Evolutionary conservation across 1,140 invertebrate species (phyloP), one percentile per base, ranked within the genome.

Genomic region (Bombus balteatus): DNA sequence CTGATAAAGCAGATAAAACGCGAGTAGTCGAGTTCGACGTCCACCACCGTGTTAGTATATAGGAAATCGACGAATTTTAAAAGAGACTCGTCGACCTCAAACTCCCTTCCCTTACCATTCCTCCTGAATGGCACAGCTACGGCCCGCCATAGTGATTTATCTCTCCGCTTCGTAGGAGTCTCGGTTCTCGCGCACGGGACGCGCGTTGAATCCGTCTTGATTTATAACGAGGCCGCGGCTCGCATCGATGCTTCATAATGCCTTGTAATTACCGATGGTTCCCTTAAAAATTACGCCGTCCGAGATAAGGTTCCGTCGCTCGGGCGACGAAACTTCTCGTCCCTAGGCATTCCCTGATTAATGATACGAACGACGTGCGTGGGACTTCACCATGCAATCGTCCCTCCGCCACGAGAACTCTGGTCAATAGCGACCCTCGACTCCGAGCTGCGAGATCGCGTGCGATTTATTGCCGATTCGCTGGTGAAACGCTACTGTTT

Each of bases 171-270:
- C 53, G 83, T 80, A 73, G 68, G 83, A 85, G 77, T 73, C 83
- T 71, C 43, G 74, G 72, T 68, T 66, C 70, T 75, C 74, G 73
- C 74, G 34, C 59, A n/a, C 68, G 68, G 68, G 68, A 70, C 70
- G 28, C 37, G 43, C 83, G 65, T 71, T 80, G 68, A 80, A 80
- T 85, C 83, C 57, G 68, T 65, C 76, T 85, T 85, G 83, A 85
- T 85, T 85, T 85, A 85, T 80, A 80, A 85, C 83, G 83, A 80
- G 78, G 53, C 83, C 83, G 41, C 68, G 68, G 68, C 76, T 72
- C 68, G 77, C 83, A 73, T 85, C 83, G 83, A 85, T 79, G 83
- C 83, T 62, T 85, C 83, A 72, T 85, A 85, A 85, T 80, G 83
- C 68, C 83, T 73, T 62, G 83, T 85, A 85, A 85, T 85, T 85